Evolutionary conservation across 2,797 vertebrate genomes (phyloP).

Genomic region (Anguilla obscura): DNA sequence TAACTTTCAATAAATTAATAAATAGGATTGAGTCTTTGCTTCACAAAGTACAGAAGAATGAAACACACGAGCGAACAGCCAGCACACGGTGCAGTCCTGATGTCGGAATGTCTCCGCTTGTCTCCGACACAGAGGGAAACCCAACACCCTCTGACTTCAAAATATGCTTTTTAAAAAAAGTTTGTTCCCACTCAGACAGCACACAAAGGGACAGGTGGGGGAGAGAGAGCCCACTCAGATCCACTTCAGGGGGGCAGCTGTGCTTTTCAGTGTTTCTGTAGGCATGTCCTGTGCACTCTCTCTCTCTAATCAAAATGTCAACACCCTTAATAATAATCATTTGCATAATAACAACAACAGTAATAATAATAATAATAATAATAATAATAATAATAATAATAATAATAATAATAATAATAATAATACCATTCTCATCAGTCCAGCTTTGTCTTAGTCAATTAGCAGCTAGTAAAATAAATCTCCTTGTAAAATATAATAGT

Average conservation of each 20-base stretch:
- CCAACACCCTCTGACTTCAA: background rate
- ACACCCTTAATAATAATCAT: slow-evolving; percentile 25
- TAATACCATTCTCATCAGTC: slow-evolving; percentile 61
- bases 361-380: slow-evolving; percentile 38
- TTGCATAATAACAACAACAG: slow-evolving; percentile 37
- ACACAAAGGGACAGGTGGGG: too few relatives aligned
- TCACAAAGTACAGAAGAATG: slow-evolving; percentile 62
- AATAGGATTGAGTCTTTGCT: slow-evolving; percentile 60
- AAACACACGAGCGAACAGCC: slow-evolving; percentile 26
- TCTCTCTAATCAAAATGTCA: background rate
- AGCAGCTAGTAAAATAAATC: slow-evolving; percentile 82
- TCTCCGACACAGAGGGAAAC: slow-evolving; percentile 30
- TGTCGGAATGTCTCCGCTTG: background rate
- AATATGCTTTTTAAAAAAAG: background rate
- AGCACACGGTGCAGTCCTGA: background rate
- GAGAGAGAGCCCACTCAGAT: background rate
- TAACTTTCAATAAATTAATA: slow-evolving; percentile 71
- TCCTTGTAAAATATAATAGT: slow-evolving; percentile 58
- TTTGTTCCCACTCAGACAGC: background rate
- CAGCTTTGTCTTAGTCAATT: slow-evolving; percentile 69
- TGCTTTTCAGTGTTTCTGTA: background rate
- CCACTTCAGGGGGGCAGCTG: background rate
- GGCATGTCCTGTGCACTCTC: background rate
- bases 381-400: slow-evolving; percentile 41
- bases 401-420: slow-evolving; percentile 35